Evolutionary conservation across 2,888 invertebrate species (phyloP).

Genomic region (Aquatica leii): DNA sequence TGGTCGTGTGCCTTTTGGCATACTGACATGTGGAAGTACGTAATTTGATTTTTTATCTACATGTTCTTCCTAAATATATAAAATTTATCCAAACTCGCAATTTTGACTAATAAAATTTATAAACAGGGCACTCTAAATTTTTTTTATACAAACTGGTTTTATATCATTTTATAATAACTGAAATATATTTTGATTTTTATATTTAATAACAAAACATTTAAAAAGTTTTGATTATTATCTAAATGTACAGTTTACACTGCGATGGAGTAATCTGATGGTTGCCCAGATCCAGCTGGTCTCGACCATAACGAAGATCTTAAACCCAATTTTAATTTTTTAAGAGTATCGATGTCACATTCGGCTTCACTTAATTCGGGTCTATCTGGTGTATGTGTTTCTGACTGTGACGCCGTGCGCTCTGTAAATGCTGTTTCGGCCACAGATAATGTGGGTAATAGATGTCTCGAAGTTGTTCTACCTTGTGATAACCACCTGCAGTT

Average conservation of each 20-base stretch:
- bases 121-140: constrained; percentile 45
- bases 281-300: constrained; percentile 67
- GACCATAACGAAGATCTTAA: constrained; percentile 76
- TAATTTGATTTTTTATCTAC: constrained; percentile 31
- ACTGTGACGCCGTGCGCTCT: constrained; percentile 55
- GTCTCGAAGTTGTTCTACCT: constrained; percentile 61
- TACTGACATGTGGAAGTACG: constrained; percentile 45
- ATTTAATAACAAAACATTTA: constrained; percentile 33
- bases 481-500: constrained; percentile 63
- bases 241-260: constrained; percentile 67
- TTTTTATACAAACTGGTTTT: constrained; percentile 53
- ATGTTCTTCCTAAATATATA: constrained; percentile 30
- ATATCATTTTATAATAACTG: constrained; percentile 32
- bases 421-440: constrained; percentile 67
- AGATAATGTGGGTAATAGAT: constrained; percentile 71
- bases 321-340: constrained; percentile 76
- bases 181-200: constrained; percentile 37
- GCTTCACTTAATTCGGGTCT: constrained; percentile 73
- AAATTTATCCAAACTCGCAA: constrained; percentile 39
- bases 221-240: constrained; percentile 37
- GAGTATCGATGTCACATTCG: constrained; percentile 77
- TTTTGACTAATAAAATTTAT: constrained; percentile 35
- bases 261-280: constrained; percentile 77
- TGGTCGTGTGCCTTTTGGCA: constrained; percentile 38
- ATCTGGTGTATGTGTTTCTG: constrained; percentile 59